Conservation (phyloP, 1,140 invertebrate genomes). For the Eupristina koningsbergeri region DNA sequence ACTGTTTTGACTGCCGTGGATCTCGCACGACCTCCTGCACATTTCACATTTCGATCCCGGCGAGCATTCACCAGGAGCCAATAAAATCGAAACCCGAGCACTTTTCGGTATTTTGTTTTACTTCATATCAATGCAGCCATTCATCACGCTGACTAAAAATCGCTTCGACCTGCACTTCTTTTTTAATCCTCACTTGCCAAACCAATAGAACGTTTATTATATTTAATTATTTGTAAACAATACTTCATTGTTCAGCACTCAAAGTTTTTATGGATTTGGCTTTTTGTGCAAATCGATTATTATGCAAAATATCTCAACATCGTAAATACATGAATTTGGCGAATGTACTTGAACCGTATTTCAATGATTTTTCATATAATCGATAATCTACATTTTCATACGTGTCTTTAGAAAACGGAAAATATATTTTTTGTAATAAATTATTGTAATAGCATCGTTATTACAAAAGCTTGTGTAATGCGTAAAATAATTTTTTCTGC, state of each 20-base stretch:
- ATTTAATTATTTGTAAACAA: neutral
- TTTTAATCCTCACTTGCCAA: neutral
- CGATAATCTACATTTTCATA: too few relatives aligned
- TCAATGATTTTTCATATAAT: too few relatives aligned
- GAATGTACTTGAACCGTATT: too few relatives aligned
- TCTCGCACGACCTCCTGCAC: too few relatives aligned
- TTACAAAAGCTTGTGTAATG: too few relatives aligned
- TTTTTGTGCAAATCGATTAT: neutral
- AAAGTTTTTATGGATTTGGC: neutral
- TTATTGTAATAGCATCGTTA: too few relatives aligned
- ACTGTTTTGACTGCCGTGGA: conserved; percentile 33
- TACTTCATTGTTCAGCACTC: neutral
- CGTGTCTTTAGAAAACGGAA: too few relatives aligned
- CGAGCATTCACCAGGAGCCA: neutral
- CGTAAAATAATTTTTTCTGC: too few relatives aligned
- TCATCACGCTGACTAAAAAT: conserved; percentile 5
- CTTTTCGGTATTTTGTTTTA: conserved; percentile 32
- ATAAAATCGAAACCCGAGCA: conserved; percentile 43
- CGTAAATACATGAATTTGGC: too few relatives aligned
- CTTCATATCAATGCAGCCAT: conserved; percentile 43
- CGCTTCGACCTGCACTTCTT: neutral
- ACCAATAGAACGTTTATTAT: neutral
- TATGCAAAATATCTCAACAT: neutral
- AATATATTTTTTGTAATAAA: too few relatives aligned
- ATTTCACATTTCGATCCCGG: neutral